Evolutionary conservation across 2,888 invertebrate genomes (phyloP).

Genomic region (Scaptomyza flava): DNA sequence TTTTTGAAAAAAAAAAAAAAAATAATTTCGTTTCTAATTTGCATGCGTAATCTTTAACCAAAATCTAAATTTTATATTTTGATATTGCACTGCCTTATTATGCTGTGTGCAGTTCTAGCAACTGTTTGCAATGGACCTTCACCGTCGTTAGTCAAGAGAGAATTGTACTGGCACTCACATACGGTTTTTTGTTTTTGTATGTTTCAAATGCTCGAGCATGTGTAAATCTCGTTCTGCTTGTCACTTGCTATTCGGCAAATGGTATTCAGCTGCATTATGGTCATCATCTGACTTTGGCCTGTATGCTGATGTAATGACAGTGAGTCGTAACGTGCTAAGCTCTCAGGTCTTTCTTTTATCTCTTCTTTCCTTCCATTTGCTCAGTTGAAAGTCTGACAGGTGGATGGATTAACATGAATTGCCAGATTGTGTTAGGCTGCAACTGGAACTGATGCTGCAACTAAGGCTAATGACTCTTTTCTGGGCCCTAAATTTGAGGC

Average conservation of each 20-base stretch:
- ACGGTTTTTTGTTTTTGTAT: constrained; percentile 4
- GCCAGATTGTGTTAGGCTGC: constrained; percentile 3
- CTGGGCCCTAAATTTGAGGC: constrained; percentile 58
- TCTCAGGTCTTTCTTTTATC: constrained; percentile 16
- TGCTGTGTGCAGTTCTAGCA: no score
- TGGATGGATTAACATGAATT: constrained; percentile 47
- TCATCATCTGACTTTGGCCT: constrained; percentile 60
- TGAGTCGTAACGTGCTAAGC: constrained; percentile 64
- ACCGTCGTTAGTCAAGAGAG: no score
- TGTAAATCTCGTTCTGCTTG: constrained; percentile 55
- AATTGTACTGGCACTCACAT: background rate
- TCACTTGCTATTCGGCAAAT: constrained; percentile 58
- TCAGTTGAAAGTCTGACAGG: constrained; percentile 55
- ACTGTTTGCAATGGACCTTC: no score
- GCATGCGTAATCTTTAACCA: no score
- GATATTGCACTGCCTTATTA: no score
- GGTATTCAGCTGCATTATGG: constrained; percentile 59
- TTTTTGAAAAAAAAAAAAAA: no score
- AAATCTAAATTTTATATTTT: no score
- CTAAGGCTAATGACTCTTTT: constrained; percentile 54
- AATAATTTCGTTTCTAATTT: no score
- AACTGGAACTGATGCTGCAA: constrained; percentile 13
- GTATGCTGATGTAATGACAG: constrained; percentile 57
- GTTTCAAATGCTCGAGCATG: constrained; percentile 25
- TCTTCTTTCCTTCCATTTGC: background rate